phyloP scores from a whole-genome alignment of 2,888 invertebrate species.

The Pollenia amentaria region DNA sequence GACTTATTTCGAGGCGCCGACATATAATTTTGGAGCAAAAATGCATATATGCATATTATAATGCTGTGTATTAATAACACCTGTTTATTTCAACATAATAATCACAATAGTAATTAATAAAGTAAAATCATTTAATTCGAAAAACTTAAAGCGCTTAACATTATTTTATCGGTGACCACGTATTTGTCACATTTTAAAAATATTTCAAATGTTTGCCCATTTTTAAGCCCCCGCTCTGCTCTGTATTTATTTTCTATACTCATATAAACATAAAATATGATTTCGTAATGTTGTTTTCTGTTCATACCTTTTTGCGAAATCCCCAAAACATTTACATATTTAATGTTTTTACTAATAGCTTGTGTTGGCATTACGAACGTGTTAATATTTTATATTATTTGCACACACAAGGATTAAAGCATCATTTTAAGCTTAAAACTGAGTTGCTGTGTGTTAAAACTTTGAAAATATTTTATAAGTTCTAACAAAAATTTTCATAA shows the following conservation, averaged over 20 bases:
- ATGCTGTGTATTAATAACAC: too few relatives aligned
- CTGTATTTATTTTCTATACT: slow-evolving; percentile 11
- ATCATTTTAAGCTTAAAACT: slow-evolving; percentile 43
- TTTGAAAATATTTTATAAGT: too few relatives aligned
- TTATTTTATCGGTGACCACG: too few relatives aligned
- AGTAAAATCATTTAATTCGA: too few relatives aligned
- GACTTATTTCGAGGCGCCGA: too few relatives aligned
- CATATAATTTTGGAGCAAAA: too few relatives aligned
- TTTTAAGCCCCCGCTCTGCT: background rate
- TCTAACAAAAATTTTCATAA: too few relatives aligned
- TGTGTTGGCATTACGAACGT: slow-evolving; percentile 70
- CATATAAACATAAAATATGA: slow-evolving; percentile 22
- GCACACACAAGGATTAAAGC: slow-evolving; percentile 4
- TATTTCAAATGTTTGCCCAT: background rate
- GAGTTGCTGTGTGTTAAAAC: background rate
- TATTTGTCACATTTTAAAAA: too few relatives aligned
- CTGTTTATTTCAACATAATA: too few relatives aligned
- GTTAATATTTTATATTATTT: background rate
- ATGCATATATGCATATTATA: too few relatives aligned
- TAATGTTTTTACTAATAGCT: slow-evolving; percentile 78
- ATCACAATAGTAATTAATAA: too few relatives aligned
- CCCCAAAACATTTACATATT: slow-evolving; percentile 78
- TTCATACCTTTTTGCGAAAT: slow-evolving; percentile 75
- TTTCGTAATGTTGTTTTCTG: slow-evolving; percentile 32
- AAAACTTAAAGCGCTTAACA: too few relatives aligned